These are phyloP conservation scores for Xestia sexstrigata DNA, from an alignment of 2,888 invertebrate species.

Conservation along the genomic window DNA sequence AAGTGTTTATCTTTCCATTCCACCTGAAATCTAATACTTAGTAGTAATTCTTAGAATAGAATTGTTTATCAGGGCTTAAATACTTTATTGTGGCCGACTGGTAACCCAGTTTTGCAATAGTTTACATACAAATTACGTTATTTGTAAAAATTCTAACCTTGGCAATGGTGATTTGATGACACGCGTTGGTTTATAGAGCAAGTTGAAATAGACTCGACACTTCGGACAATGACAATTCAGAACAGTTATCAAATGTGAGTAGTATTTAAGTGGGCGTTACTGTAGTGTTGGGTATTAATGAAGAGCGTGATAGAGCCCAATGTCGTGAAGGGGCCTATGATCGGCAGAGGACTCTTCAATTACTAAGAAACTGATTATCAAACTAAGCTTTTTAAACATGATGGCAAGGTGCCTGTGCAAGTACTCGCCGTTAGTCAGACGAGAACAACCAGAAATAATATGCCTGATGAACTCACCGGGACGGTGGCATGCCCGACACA, in stretches of 20 bases:
- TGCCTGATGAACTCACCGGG: too few relatives aligned
- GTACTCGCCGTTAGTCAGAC: too few relatives aligned
- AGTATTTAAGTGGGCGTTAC: neutral
- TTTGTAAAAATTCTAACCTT: conserved; percentile 77
- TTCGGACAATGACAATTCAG: neutral
- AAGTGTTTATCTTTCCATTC: conserved; percentile 61
- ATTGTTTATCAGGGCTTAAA: conserved; percentile 65
- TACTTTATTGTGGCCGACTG: conserved; percentile 66
- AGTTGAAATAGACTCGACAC: conserved; percentile 32
- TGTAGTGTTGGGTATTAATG: neutral
- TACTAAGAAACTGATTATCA: neutral
- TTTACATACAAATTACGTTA: conserved; percentile 62
- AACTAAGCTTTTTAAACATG: too few relatives aligned
- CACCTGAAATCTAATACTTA: conserved; percentile 64
- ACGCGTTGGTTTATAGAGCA: conserved; percentile 27
- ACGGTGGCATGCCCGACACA: too few relatives aligned
- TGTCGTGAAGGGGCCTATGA: neutral
- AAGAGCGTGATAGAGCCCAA: neutral
- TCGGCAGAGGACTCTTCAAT: neutral
- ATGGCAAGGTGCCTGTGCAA: too few relatives aligned
- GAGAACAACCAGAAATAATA: too few relatives aligned
- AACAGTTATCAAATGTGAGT: neutral
- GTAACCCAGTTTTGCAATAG: conserved; percentile 78
- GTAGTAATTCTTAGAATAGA: conserved; percentile 71
- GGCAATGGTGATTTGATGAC: conserved; percentile 74